These are phyloP conservation scores for Chelmon rostratus DNA, from an alignment of 2,797 vertebrate species.

Conservation along the genomic window DNA sequence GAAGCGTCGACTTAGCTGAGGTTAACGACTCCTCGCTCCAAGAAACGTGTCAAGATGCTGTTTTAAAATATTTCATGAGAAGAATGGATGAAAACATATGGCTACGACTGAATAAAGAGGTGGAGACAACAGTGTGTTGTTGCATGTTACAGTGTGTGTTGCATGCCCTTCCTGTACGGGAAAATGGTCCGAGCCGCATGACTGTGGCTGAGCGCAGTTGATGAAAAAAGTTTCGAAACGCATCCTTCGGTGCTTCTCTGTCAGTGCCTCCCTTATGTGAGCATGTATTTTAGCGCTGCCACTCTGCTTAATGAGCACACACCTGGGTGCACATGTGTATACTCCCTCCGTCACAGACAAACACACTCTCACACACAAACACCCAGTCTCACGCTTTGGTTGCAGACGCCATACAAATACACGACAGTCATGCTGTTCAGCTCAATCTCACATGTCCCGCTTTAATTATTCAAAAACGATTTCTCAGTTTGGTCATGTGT, in stretches of 20 bases:
- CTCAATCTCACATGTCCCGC: conserved; percentile 45
- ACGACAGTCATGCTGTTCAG: conserved; percentile 37
- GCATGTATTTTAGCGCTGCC: conserved; percentile 36
- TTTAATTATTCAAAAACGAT: conserved; percentile 61
- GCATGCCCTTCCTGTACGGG: not conserved
- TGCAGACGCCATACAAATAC: conserved; percentile 33
- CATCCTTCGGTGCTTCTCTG: conserved; percentile 4
- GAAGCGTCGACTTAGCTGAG: not conserved
- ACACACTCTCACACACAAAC: conserved; percentile 26
- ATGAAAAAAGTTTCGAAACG: conserved; percentile 30
- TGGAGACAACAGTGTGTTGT: not conserved
- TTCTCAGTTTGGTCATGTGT: conserved; percentile 40
- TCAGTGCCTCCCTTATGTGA: conserved; percentile 9
- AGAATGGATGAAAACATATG: not conserved
- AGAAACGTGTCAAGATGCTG: not conserved
- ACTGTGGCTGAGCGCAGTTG: not conserved
- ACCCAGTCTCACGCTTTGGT: conserved; percentile 25
- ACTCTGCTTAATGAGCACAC: conserved; percentile 40
- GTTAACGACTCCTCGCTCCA: conserved; percentile 5
- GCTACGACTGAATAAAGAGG: not conserved
- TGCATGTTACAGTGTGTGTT: not conserved
- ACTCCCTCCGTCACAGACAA: conserved; percentile 43
- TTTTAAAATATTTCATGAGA: not conserved
- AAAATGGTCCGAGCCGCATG: not conserved
- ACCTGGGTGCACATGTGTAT: conserved; percentile 46